phyloP scores from a whole-genome alignment of 2,888 invertebrate genomes.

The Elysia crispata region DNA sequence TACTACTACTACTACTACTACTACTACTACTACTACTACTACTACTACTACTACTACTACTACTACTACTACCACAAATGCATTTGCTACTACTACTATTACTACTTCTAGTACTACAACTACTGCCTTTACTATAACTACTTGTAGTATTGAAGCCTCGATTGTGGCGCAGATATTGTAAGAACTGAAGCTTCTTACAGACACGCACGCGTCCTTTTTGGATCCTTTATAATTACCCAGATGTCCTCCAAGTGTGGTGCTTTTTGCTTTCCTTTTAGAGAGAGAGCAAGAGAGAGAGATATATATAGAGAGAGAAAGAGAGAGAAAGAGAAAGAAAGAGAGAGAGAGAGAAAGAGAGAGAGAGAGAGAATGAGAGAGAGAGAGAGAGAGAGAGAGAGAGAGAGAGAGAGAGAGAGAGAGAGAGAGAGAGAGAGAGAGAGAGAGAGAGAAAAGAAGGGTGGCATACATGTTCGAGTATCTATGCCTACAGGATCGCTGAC shows the following conservation, averaged over 20 bases:
- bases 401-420: not conserved
- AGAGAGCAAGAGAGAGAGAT: not conserved
- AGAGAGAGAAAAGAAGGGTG: too few species aligned
- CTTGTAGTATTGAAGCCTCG: too few species aligned
- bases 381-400: not conserved
- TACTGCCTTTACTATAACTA: not conserved
- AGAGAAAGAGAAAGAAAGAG: not conserved
- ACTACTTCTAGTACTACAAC: too few species aligned
- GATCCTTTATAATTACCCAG: too few species aligned
- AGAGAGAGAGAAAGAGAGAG: not conserved
- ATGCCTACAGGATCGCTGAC: too few species aligned
- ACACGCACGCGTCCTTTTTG: not conserved
- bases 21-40: not conserved
- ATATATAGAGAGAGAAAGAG: too few species aligned
- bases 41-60: conserved; percentile 16
- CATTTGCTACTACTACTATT: too few species aligned
- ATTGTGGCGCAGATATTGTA: not conserved
- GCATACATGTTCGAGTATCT: too few species aligned
- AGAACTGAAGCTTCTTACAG: not conserved
- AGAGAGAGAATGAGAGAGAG: not conserved
- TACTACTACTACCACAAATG: too few species aligned
- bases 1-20: conserved; percentile 21
- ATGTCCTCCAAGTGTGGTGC: too few species aligned
- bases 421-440: not conserved
- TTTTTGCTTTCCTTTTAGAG: not conserved